Evolutionary conservation across 2,888 invertebrate genomes (phyloP).

Genomic region (Aricia artaxerxes): DNA sequence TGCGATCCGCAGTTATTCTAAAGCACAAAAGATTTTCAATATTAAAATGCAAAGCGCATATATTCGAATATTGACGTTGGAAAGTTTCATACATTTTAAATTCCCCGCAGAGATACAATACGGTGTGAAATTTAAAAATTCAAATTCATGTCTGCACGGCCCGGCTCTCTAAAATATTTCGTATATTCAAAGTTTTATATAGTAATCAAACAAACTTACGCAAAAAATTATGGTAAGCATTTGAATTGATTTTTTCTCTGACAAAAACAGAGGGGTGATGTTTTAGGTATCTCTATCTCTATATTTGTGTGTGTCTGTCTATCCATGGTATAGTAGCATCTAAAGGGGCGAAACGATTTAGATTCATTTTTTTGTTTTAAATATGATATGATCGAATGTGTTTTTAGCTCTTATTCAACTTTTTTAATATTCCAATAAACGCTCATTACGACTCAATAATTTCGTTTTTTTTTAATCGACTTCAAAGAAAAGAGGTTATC

Average conservation of each 20-base stretch:
- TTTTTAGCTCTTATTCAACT: too few species aligned
- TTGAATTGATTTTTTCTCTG: not conserved
- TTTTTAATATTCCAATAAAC: too few species aligned
- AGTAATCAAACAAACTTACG: not conserved
- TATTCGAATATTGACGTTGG: constrained; percentile 25
- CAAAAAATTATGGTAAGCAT: not conserved
- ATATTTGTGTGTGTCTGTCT: not conserved
- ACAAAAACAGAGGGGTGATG: not conserved
- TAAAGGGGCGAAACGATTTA: too few species aligned
- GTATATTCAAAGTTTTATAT: not conserved
- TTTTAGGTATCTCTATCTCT: not conserved
- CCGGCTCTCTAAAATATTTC: not conserved
- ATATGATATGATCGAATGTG: too few species aligned
- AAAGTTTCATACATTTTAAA: constrained; percentile 29
- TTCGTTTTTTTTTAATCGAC: too few species aligned
- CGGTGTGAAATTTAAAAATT: constrained; percentile 23
- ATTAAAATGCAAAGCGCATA: constrained; percentile 23
- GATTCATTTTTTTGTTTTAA: not conserved
- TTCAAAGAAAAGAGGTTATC: too few species aligned
- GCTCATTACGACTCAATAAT: too few species aligned
- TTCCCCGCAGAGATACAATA: constrained; percentile 10
- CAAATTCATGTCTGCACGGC: not conserved
- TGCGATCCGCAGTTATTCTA: constrained; percentile 30
- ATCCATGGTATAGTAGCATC: too few species aligned
- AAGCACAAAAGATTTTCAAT: constrained; percentile 20